A percentile compares a stretch with the other conserved stretches of the same genome.
These are phyloP conservation scores for Anas georgica DNA, from an alignment of 2,797 vertebrate genomes.

Conservation along the genomic window DNA sequence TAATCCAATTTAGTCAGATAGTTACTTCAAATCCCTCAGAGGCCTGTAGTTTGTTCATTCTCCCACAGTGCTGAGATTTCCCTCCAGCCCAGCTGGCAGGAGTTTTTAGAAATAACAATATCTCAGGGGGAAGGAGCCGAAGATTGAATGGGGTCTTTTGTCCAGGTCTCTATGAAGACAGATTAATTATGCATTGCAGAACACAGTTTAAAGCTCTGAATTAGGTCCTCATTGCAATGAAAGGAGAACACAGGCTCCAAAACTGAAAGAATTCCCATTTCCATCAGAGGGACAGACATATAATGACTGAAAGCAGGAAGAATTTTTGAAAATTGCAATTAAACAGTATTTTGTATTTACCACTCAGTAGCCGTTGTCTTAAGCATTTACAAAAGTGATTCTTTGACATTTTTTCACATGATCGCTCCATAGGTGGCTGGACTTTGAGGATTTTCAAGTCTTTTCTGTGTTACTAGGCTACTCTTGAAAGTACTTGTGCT, in stretches of 20 bases:
- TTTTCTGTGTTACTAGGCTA: constrained; percentile 79
- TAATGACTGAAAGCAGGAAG: constrained; percentile 78
- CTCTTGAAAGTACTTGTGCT: constrained; percentile 67
- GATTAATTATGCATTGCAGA: constrained; percentile 95
- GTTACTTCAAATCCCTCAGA: constrained; percentile 78
- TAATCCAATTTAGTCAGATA: constrained; percentile 86
- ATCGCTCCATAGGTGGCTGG: constrained; percentile 72
- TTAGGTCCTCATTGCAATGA: constrained; percentile 77
- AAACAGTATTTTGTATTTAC: constrained; percentile 78
- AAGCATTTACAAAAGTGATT: constrained; percentile 72
- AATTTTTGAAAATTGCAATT: constrained; percentile 79
- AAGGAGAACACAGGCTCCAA: constrained; percentile 75
- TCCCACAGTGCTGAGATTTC: constrained; percentile 84
- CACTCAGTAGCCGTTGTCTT: constrained; percentile 74
- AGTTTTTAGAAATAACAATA: constrained; percentile 91
- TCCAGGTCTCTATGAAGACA: constrained; percentile 89
- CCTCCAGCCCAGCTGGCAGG: constrained; percentile 91
- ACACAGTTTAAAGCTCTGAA: constrained; percentile 82
- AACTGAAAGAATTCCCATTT: constrained; percentile 76
- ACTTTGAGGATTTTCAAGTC: constrained; percentile 76
- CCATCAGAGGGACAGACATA: constrained; percentile 75
- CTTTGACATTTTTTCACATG: constrained; percentile 72
- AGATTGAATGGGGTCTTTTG: constrained; percentile 93
- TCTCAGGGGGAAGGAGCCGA: constrained; percentile 84
- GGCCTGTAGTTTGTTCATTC: constrained; percentile 79